These are phyloP conservation scores for Agrotis segetum DNA, from an alignment of 2,888 invertebrate species.

Conservation along the genomic window DNA sequence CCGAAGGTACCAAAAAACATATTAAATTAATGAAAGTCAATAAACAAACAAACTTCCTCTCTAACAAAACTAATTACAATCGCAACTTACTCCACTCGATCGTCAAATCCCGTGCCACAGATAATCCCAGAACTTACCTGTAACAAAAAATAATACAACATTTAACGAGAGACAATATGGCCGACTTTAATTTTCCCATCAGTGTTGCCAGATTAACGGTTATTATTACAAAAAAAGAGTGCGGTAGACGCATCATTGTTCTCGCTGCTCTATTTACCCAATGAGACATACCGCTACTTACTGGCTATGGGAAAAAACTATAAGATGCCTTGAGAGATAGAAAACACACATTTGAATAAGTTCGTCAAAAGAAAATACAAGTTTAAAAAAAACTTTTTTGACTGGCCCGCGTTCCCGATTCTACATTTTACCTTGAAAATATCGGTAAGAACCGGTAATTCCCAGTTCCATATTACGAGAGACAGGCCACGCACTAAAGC, in stretches of 20 bases:
- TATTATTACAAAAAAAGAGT: conserved; percentile 76
- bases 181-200: conserved; percentile 72
- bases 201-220: conserved; percentile 74
- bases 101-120: conserved; percentile 22
- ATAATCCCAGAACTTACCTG: conserved; percentile 69
- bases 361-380: background rate
- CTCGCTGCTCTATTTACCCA: conserved; percentile 86
- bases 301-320: conserved; percentile 56
- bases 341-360: conserved; percentile 31
- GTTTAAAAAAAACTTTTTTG: too few relatives aligned
- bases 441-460: background rate
- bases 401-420: too few relatives aligned
- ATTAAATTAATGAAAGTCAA: conserved; percentile 15
- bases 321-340: conserved; percentile 50
- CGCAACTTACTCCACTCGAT: conserved; percentile 41
- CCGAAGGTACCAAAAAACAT: conserved; percentile 7
- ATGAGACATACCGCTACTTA: conserved; percentile 77
- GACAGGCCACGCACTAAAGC: background rate
- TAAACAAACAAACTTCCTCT: conserved; percentile 9
- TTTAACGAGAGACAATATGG: conserved; percentile 61
- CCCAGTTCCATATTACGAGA: background rate
- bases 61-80: conserved; percentile 13
- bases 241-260: conserved; percentile 83
- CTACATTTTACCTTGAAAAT: too few relatives aligned
- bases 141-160: conserved; percentile 61